Base-by-base conservation (phyloP, 2,888 invertebrate genomes). In the Drosophila ezoana region DNA sequence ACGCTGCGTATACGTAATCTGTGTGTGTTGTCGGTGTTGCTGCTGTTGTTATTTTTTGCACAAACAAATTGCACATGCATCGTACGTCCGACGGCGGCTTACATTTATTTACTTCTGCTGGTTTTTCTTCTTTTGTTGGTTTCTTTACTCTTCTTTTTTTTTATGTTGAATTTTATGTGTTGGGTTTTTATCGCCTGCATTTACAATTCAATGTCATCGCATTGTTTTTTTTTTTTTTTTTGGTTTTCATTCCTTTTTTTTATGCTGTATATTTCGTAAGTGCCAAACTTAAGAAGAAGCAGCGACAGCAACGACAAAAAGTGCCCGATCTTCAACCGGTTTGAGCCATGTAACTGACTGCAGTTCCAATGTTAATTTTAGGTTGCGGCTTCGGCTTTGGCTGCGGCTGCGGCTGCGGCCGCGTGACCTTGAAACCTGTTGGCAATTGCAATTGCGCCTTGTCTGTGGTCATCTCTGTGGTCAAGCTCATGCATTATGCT, bases 131-230 rank as follows among this genome's bases (percentile, higher is more conserved):
- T 49, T 58, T 43, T 45, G 40, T 38, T 51, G 41, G 20, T 18
- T 57, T 18, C 43, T 37, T 59, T 48, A 3, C 33, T 41, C 13
- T 60, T 38, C 11, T 11, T 16, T 32, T 38, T 20, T 32, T 28
- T 49, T 49, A n/a, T 51, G 10, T 61, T 28, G 28, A 28, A 28
- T 28, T 61, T 48, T 35, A 52, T 67, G 33, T 48, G 32, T 35
- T 35, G 32, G 44, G n/a, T 59, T 73, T 78, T 84, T 71, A 82
- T 70, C 79, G 71, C 57, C 48, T 68, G 68, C 62, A 68, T 74
- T 83, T 85, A 79, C 86, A 72, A 76, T 79, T 83, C 86, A 83
- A 83, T 79, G 88, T 82, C 86, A 85, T 59, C 49, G 41, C 64
- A 53, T 65, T 65, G 71, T 66, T 66, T 63, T 61, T 67, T 57